Base-by-base conservation (phyloP, 1,140 invertebrate genomes). In the Lanistes nyassanus region DNA sequence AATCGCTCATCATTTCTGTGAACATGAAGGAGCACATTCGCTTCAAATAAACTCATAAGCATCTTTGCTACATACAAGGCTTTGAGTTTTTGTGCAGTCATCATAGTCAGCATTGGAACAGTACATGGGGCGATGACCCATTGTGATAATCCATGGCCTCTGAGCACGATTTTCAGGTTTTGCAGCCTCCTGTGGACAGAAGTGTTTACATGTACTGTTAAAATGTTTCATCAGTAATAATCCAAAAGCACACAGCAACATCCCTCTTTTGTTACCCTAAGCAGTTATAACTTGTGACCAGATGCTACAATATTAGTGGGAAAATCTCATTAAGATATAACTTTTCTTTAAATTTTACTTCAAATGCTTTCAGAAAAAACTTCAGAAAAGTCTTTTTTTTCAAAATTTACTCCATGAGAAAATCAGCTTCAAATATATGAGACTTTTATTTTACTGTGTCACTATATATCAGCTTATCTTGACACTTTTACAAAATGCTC, bases 91-190 rank as follows among this genome's bases (percentile, higher is more conserved):
- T 19, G 83, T 84, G 70, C 85, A 86, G 78, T 86, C 85, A 80
- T 85, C 85, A 67, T 83, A 76, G 73, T 88, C 86, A 60, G 56
- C 19, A 75, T 89, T 89, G 60, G 86, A 87, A 74, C 88, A 88
- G 76, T 89, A 89, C 87, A 89, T 87, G 7, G 88, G 88, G 67
- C 88, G 79, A 77, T 89, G 88, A 23, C 82, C 88, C 83, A 88
- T 85, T 6, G 84, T 83, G 29, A 89, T 88, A 37, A 89, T 86
- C 88, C 88, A 89, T 34, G 88, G 88, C 23, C 81, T 81, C 39
- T 83, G 81, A 11, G 83, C 84, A 37, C 88, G 79, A 69, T 89
- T 89, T 76, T 86, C 85, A 62, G 87, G 85, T 53, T 83, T 82
- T 73, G 79, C 85, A 0, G 87, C 87, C 77, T 86, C 83, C 88